These are phyloP conservation scores for Thalpophila matura DNA, from an alignment of 2,888 invertebrate genomes.

Conservation along the genomic window DNA sequence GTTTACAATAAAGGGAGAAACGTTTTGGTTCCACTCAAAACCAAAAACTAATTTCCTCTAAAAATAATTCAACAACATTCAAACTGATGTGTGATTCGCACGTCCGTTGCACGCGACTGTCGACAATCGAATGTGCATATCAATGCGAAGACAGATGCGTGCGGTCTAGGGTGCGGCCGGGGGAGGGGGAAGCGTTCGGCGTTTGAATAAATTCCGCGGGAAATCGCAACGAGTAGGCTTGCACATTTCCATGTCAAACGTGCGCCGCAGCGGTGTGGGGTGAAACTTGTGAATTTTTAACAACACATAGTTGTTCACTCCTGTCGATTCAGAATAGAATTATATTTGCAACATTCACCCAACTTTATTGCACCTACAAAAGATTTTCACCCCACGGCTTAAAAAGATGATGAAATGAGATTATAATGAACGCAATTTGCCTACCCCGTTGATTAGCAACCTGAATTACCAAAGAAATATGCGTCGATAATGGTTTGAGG, in stretches of 20 bases:
- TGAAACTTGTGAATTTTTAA: slow-evolving; percentile 83
- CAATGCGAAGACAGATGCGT: slow-evolving; percentile 79
- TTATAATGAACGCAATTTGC: slow-evolving; percentile 58
- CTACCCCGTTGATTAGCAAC: slow-evolving; percentile 65
- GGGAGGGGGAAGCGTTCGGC: slow-evolving; percentile 61
- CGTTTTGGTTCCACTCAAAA: slow-evolving; percentile 29
- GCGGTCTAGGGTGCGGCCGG: slow-evolving; percentile 59
- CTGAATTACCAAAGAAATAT: slow-evolving; percentile 69
- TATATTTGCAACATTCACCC: slow-evolving; percentile 56
- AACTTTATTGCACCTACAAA: slow-evolving; percentile 47
- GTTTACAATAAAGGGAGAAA: slow-evolving; percentile 24
- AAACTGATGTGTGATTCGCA: slow-evolving; percentile 63
- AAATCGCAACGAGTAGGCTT: slow-evolving; percentile 78
- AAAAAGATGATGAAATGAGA: slow-evolving; percentile 48
- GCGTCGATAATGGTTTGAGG: slow-evolving; percentile 70
- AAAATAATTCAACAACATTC: slow-evolving; percentile 44
- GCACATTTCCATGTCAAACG: slow-evolving; percentile 89
- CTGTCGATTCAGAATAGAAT: slow-evolving; percentile 56
- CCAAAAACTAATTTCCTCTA: slow-evolving; percentile 41
- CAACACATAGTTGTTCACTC: slow-evolving; percentile 70
- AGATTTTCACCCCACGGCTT: slow-evolving; percentile 44
- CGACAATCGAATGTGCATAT: slow-evolving; percentile 85
- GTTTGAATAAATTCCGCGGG: slow-evolving; percentile 82
- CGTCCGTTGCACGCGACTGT: slow-evolving; percentile 68
- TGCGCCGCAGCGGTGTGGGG: slow-evolving; percentile 65